phyloP scores from a whole-genome alignment of 2,113 vertebrate species.

The Alethe diademata region DNA sequence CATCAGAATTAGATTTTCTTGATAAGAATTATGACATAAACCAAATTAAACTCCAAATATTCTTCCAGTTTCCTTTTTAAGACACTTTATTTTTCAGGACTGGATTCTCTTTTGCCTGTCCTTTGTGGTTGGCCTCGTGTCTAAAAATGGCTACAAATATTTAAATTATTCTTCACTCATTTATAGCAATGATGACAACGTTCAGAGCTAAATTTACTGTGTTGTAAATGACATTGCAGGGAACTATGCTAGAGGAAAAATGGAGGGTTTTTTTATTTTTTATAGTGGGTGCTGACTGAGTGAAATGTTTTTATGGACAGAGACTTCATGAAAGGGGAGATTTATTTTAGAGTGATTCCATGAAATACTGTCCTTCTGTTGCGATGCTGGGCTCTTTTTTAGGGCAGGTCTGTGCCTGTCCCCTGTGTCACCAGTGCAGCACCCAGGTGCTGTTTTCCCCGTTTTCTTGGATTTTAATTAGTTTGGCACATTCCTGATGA shows the following conservation, averaged over 20 bases:
- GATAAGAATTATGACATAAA: background rate
- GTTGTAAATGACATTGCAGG: background rate
- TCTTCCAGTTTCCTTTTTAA: background rate
- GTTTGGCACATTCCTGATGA: background rate
- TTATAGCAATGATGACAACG: background rate
- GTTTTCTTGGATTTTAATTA: background rate
- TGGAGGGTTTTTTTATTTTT: background rate
- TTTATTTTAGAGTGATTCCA: background rate
- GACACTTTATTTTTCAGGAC: background rate
- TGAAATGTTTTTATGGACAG: background rate
- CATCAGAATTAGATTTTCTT: background rate
- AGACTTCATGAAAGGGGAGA: background rate
- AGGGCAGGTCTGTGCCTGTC: background rate
- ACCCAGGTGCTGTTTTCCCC: background rate
- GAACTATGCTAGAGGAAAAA: background rate
- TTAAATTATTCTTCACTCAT: slow-evolving; percentile 6
- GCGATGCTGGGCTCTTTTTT: background rate
- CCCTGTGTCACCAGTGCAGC: background rate
- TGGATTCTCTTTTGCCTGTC: background rate
- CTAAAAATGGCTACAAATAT: background rate
- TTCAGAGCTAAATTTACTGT: background rate
- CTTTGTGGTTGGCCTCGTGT: background rate
- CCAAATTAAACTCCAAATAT: background rate
- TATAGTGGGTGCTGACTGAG: background rate
- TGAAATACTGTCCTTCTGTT: background rate